A percentile compares a stretch with the other conserved stretches of the same genome.
Evolutionary conservation across 1,140 invertebrate genomes (phyloP).

Genomic region (Venturia canescens): DNA sequence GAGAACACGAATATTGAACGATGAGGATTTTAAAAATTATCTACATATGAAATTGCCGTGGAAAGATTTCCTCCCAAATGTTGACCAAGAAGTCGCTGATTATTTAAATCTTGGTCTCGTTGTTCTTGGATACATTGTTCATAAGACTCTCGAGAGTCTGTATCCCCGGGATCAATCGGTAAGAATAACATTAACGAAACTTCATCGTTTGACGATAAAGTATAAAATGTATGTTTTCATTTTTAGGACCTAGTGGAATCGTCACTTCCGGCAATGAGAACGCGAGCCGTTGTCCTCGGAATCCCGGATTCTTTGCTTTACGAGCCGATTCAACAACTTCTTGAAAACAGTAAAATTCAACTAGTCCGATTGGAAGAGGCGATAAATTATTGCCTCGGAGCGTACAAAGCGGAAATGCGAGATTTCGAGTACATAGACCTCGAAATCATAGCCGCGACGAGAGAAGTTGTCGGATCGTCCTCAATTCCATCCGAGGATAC

Average conservation of each 20-base stretch:
- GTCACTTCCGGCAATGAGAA: slow-evolving; percentile 70
- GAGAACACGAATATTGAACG: slow-evolving; percentile 63
- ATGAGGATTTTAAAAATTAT: slow-evolving; percentile 71
- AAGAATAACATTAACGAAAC: background rate
- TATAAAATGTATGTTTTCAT: background rate
- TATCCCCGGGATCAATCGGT: slow-evolving; percentile 68
- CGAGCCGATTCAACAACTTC: slow-evolving; percentile 73
- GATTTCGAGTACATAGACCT: slow-evolving; percentile 75
- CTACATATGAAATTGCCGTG: slow-evolving; percentile 64
- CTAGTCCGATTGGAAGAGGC: slow-evolving; percentile 77
- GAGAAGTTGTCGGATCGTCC: background rate
- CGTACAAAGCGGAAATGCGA: slow-evolving; percentile 77
- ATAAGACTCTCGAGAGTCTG: slow-evolving; percentile 78
- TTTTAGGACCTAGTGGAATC: slow-evolving; percentile 64
- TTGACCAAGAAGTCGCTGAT: slow-evolving; percentile 64
- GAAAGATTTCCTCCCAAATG: slow-evolving; percentile 64
- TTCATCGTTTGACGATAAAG: background rate
- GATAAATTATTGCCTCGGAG: slow-evolving; percentile 78
- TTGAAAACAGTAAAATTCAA: slow-evolving; percentile 74
- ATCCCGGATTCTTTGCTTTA: slow-evolving; percentile 72
- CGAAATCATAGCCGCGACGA: slow-evolving; percentile 39
- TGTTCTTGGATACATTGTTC: slow-evolving; percentile 78
- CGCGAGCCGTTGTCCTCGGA: slow-evolving; percentile 76
- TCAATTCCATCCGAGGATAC: background rate
- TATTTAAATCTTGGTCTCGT: slow-evolving; percentile 69